Evolutionary conservation across 1,140 invertebrate species (phyloP).

Genomic region (Zaprionus davidi): DNA sequence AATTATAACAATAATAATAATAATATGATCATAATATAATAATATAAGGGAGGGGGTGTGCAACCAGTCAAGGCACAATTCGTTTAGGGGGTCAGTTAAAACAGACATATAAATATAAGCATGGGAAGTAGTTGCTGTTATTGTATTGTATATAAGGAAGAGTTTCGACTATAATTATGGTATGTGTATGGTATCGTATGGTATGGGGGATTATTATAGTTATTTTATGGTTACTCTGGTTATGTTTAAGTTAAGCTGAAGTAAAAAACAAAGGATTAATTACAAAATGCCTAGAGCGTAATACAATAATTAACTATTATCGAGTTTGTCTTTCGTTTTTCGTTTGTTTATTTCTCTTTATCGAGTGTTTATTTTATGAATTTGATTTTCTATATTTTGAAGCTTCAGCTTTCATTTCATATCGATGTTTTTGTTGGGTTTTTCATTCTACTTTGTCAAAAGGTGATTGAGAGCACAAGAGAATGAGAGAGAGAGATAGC

Average conservation of each 20-base stretch:
- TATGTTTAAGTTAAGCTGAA: constrained; percentile 19
- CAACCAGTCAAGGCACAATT: constrained; percentile 74
- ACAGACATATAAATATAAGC: constrained; percentile 70
- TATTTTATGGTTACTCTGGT: not conserved
- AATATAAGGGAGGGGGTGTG: constrained; percentile 45
- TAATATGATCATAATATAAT: constrained; percentile 50
- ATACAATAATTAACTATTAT: constrained; percentile 16
- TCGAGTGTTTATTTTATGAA: constrained; percentile 1
- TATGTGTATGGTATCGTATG: not conserved
- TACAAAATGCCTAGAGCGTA: constrained; percentile 21
- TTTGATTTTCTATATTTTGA: constrained; percentile 25
- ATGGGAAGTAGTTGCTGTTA: constrained; percentile 30
- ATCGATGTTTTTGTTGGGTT: constrained; percentile 31
- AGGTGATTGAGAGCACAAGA: not conserved
- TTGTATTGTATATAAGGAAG: constrained; percentile 23
- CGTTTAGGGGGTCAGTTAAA: constrained; percentile 62
- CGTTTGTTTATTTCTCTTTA: constrained; percentile 10
- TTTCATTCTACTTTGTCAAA: not conserved
- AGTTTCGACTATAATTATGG: not conserved
- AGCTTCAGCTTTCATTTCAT: constrained; percentile 6
- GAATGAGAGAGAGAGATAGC: not conserved
- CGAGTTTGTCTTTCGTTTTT: constrained; percentile 33
- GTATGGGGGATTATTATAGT: not conserved
- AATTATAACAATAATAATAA: constrained; percentile 57
- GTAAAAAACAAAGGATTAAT: constrained; percentile 30